These are phyloP conservation scores for Congeria kusceri DNA, from an alignment of 2,888 invertebrate species.

Conservation along the genomic window DNA sequence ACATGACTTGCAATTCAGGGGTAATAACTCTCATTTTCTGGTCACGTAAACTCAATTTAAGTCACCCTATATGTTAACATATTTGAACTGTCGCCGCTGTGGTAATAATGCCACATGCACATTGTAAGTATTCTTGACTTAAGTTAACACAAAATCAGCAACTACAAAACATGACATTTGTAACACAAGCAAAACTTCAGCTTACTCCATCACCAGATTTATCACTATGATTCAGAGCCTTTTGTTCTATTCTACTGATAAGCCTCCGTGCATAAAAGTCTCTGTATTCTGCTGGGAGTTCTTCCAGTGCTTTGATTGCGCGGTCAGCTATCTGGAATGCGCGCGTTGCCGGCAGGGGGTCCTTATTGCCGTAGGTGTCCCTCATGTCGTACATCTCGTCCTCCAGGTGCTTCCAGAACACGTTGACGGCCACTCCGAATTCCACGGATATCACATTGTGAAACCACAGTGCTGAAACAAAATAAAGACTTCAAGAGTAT, in stretches of 20 bases:
- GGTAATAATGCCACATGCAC: too few relatives aligned
- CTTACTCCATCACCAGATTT: too few relatives aligned
- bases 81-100: too few relatives aligned
- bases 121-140: too few relatives aligned
- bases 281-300: constrained; percentile 86
- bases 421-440: constrained; percentile 87
- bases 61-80: too few relatives aligned
- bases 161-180: too few relatives aligned
- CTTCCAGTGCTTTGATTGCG: constrained; percentile 85
- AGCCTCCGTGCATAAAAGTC: constrained; percentile 86
- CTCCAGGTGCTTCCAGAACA: constrained; percentile 87
- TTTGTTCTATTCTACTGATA: constrained; percentile 82
- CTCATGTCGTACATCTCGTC: constrained; percentile 86
- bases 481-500: too few relatives aligned
- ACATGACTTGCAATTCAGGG: too few relatives aligned
- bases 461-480: constrained; percentile 87
- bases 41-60: too few relatives aligned
- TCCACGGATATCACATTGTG: constrained; percentile 87
- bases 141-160: too few relatives aligned
- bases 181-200: too few relatives aligned
- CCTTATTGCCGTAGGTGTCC: constrained; percentile 88
- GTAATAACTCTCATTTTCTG: too few relatives aligned
- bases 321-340: constrained; percentile 86
- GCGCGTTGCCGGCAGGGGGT: constrained; percentile 86
- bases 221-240: constrained; percentile 48